Percentiles rank a stretch among this genome's conserved stretches.
These are phyloP conservation scores for Tenrec ecaudatus DNA, from an alignment of 2,113 vertebrate species.

Conservation along the genomic window DNA sequence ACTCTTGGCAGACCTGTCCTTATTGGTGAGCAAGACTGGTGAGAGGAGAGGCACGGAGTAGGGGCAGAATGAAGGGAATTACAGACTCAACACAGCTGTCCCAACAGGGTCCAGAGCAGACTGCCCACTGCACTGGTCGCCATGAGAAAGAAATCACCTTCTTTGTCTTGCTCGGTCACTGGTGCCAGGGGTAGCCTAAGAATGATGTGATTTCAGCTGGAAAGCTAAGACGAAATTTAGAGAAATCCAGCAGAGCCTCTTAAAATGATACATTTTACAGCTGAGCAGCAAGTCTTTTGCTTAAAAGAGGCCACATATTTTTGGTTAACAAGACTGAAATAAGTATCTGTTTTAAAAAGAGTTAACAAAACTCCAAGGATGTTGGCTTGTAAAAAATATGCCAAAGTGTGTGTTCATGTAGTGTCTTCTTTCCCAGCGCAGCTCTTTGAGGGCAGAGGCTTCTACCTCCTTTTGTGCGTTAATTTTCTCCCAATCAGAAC, in stretches of 20 bases:
- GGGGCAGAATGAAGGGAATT: not conserved
- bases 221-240: not conserved
- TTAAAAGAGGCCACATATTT: not conserved
- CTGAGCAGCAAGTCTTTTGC: not conserved
- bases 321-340: not conserved
- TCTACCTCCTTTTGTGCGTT: not conserved
- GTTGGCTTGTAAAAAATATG: not conserved
- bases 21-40: not conserved
- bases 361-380: not conserved
- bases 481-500: not conserved
- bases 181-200: not conserved
- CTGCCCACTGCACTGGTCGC: accelerated
- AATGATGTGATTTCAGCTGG: not conserved
- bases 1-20: not conserved
- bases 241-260: not conserved
- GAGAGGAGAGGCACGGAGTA: not conserved
- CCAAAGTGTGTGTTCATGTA: not conserved
- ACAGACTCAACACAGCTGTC: not conserved
- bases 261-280: not conserved
- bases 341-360: not conserved
- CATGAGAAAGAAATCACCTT: not conserved
- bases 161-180: not conserved
- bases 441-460: not conserved
- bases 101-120: not conserved
- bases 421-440: not conserved